Evolutionary conservation across 2,113 vertebrate species (phyloP).

Genomic region (Piaya cayana): DNA sequence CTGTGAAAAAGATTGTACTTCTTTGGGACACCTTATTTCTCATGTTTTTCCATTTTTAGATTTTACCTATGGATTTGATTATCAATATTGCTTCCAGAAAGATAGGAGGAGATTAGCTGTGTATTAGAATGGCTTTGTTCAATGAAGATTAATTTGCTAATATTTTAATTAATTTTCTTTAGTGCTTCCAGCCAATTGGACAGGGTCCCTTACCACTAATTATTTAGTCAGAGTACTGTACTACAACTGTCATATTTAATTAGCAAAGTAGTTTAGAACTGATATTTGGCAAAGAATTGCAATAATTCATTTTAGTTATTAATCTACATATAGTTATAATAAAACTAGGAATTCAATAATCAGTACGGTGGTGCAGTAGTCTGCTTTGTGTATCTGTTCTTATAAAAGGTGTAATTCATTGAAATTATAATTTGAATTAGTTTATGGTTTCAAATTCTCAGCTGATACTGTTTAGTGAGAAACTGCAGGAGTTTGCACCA

Average conservation of each 20-base stretch:
- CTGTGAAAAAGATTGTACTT: not conserved
- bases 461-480: not conserved
- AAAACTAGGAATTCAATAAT: not conserved
- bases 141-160: constrained; percentile 1
- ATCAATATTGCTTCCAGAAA: not conserved
- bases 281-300: not conserved
- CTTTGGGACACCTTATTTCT: not conserved
- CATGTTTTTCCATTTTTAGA: not conserved
- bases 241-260: constrained; percentile 26
- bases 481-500: not conserved
- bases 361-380: not conserved
- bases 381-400: not conserved
- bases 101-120: not conserved
- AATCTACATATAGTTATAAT: not conserved
- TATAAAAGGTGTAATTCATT: not conserved
- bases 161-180: constrained; percentile 16
- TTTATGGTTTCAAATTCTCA: not conserved
- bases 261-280: not conserved
- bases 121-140: not conserved
- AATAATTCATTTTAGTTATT: not conserved
- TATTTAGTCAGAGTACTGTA: not conserved
- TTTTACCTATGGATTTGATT: not conserved
- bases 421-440: not conserved
- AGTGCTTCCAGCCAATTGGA: not conserved
- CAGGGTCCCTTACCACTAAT: not conserved